A percentile compares a stretch with the other conserved stretches of the same genome.
phyloP scores from a whole-genome alignment of 2,888 invertebrate species.

The Torymus auratus region DNA sequence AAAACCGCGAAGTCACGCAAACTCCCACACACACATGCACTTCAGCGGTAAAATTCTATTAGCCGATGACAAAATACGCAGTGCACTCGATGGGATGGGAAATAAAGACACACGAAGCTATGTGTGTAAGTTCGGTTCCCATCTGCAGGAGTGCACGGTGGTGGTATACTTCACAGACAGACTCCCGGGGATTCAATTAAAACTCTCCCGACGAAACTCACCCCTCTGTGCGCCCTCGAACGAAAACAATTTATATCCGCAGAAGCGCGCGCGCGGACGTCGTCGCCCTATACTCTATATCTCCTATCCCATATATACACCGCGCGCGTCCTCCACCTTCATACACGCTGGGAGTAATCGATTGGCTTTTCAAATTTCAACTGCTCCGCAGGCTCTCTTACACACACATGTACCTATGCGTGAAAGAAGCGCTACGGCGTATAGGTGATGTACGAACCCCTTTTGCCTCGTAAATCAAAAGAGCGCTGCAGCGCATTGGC shows the following conservation, averaged over 20 bases:
- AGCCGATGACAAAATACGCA: constrained; percentile 25
- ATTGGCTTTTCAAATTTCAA: constrained; percentile 22
- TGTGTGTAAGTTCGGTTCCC: background rate
- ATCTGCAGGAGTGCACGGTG: constrained; percentile 18
- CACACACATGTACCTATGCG: too few species aligned
- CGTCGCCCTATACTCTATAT: too few species aligned
- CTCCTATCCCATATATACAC: too few species aligned
- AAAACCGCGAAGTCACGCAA: too few species aligned
- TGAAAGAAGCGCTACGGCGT: too few species aligned
- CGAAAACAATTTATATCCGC: constrained; percentile 1
- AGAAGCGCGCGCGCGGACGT: too few species aligned
- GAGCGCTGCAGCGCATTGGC: constrained; percentile 6
- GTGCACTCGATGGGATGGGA: background rate
- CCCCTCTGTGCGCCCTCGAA: background rate
- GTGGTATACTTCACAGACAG: background rate
- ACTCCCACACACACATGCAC: too few species aligned
- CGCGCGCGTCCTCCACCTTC: background rate
- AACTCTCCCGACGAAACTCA: constrained; percentile 17
- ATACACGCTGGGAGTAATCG: constrained; percentile 5
- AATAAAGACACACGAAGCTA: background rate
- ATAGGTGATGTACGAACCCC: background rate
- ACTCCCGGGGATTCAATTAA: constrained; percentile 42
- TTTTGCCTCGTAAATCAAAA: constrained; percentile 32
- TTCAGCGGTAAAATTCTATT: constrained; percentile 17
- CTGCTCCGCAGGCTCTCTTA: background rate